Evolutionary conservation across 35 echinoderm and acorn worm species (phyloP), one percentile per base, ranked within the genome.

Genomic region (Amphiura filiformis): DNA sequence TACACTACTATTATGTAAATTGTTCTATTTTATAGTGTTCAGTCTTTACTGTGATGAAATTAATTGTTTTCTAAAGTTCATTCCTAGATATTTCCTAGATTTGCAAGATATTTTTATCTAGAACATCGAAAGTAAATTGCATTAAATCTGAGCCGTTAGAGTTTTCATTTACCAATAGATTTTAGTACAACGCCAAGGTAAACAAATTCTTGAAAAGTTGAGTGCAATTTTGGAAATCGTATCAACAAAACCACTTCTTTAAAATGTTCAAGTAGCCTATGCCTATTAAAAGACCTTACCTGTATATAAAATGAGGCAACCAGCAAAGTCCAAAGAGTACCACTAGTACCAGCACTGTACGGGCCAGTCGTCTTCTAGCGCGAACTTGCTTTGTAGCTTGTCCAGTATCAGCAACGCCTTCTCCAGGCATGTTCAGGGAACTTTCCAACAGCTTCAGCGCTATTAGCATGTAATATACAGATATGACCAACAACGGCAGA

Each of bases 271-370:
- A 83, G 34, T 14, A 0, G 31, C 3, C 37, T 44, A 30, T 18
- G 18, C 35, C n/a, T n/a, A n/a, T n/a, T n/a, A n/a, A n/a, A n/a
- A n/a, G n/a, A n/a, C 76, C 94, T 89, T 75, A 96, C 94, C 80
- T 87, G 77, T 91, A 92, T 52, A 96, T 39, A 80, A 96, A 96
- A 79, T 97, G 88, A 15, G 95, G 95, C 37, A 97, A 90, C 95
- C 95, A 97, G 65, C 95, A 97, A 28, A 93, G 38, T 23, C 81
- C 88, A 75, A 97, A 97, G 20, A 97, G 88, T 35, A 89, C 81
- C 56, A 97, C 95, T 14, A 97, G 80, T 20, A 97, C 95, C 15
- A 97, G 92, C 3, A 97, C 91, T 34, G 88, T 82, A 37, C 86
- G 78, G 78, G 95, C 95, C 13, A 97, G 88, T 38, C 95, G 84